Conservation (phyloP, 2,113 vertebrate species). For the Cinclus cinclus region DNA sequence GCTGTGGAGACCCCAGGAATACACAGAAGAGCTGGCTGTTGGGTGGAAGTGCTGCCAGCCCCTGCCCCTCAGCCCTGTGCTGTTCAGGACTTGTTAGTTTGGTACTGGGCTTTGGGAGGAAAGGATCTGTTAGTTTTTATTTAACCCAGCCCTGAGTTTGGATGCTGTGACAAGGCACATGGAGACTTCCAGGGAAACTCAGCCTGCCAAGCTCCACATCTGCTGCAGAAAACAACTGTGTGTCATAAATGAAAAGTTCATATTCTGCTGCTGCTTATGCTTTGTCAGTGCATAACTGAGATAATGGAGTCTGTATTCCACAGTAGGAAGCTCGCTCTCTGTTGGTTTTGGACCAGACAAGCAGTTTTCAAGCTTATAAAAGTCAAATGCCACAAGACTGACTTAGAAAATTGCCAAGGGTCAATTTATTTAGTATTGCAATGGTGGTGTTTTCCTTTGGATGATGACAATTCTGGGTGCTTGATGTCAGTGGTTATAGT, state of each 20-base stretch:
- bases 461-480: background rate
- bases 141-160: background rate
- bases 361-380: conserved; percentile 28
- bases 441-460: background rate
- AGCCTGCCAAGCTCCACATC: background rate
- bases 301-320: conserved; percentile 30
- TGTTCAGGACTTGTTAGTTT: background rate
- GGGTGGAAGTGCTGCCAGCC: background rate
- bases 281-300: background rate
- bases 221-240: background rate
- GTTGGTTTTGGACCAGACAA: conserved; percentile 49
- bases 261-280: background rate
- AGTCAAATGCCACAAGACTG: conserved; percentile 43
- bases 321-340: background rate
- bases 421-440: conserved; percentile 7
- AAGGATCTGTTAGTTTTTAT: background rate
- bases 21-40: background rate
- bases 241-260: background rate
- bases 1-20: background rate
- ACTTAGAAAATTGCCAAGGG: conserved; percentile 17
- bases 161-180: background rate
- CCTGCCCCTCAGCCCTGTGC: background rate
- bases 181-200: background rate
- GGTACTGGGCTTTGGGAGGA: background rate
- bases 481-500: background rate